Evolutionary conservation across 1,140 invertebrate species (phyloP).

Genomic region (Tetranychus cinnabarinus): DNA sequence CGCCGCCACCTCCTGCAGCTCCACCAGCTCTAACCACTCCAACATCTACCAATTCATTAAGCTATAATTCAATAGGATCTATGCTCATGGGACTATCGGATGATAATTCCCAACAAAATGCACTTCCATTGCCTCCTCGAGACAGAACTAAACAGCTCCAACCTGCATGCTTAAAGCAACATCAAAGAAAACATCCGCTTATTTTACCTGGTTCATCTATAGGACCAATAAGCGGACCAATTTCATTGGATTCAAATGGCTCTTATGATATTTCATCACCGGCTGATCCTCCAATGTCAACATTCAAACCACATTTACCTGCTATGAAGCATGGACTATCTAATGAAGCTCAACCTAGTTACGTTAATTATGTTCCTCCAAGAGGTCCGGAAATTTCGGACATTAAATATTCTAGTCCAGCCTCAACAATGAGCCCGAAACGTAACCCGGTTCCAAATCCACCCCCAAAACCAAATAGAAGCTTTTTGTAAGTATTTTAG

Average conservation of each 20-base stretch:
- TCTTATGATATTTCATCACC: not conserved
- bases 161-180: conserved; percentile 34
- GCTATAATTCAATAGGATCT: not conserved
- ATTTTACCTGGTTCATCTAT: conserved; percentile 34
- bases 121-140: conserved; percentile 55
- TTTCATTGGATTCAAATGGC: not conserved
- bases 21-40: not conserved
- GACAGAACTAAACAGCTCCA: conserved; percentile 42
- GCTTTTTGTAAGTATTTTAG: conserved; percentile 7
- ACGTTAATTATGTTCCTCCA: not conserved
- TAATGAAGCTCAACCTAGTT: conserved; percentile 11
- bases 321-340: conserved; percentile 12
- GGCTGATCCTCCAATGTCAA: not conserved
- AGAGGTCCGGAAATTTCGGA: too few relatives aligned
- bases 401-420: too few relatives aligned
- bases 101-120: conserved; percentile 17
- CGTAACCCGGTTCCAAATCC: not conserved
- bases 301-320: conserved; percentile 1
- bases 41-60: not conserved
- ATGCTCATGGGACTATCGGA: not conserved
- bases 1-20: conserved; percentile 9
- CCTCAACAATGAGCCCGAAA: too few relatives aligned
- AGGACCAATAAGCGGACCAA: too few relatives aligned
- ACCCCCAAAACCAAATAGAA: conserved; percentile 11
- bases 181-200: conserved; percentile 65